A percentile compares a stretch with the other conserved stretches of the same genome.
phyloP scores from a whole-genome alignment of 2,797 vertebrate genomes.

The Spondyliosoma cantharus region DNA sequence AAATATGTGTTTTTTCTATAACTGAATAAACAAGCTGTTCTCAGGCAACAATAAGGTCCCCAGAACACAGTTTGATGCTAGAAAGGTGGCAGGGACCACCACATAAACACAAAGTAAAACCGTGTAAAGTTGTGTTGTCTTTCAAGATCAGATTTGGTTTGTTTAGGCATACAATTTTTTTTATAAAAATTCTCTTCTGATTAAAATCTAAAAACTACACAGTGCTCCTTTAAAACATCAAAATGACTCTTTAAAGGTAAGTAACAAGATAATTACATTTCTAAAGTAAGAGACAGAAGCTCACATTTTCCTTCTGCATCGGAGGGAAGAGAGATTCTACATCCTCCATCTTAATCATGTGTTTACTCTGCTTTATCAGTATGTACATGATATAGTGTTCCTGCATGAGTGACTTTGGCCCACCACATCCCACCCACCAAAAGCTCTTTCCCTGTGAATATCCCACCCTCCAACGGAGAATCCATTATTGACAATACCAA shows the following conservation, averaged over 20 bases:
- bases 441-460: conserved; percentile 68
- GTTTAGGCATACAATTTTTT: too few relatives aligned
- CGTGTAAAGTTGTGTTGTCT: too few relatives aligned
- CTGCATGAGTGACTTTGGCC: conserved; percentile 62
- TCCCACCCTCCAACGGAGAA: conserved; percentile 67
- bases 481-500: conserved; percentile 81
- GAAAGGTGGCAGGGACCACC: too few relatives aligned
- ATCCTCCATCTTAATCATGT: conserved; percentile 46
- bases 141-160: too few relatives aligned
- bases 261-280: not conserved
- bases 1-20: too few relatives aligned
- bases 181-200: not conserved
- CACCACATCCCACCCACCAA: conserved; percentile 65
- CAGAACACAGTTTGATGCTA: too few relatives aligned
- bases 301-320: conserved; percentile 1
- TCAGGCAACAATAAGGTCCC: too few relatives aligned
- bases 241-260: conserved; percentile 19
- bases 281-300: not conserved
- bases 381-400: conserved; percentile 53
- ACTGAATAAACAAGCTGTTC: too few relatives aligned
- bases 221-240: not conserved
- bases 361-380: conserved; percentile 57
- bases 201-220: too few relatives aligned
- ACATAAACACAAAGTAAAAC: too few relatives aligned
- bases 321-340: conserved; percentile 9